Conservation (phyloP, 2,797 vertebrate genomes). For the Spondyliosoma cantharus region DNA sequence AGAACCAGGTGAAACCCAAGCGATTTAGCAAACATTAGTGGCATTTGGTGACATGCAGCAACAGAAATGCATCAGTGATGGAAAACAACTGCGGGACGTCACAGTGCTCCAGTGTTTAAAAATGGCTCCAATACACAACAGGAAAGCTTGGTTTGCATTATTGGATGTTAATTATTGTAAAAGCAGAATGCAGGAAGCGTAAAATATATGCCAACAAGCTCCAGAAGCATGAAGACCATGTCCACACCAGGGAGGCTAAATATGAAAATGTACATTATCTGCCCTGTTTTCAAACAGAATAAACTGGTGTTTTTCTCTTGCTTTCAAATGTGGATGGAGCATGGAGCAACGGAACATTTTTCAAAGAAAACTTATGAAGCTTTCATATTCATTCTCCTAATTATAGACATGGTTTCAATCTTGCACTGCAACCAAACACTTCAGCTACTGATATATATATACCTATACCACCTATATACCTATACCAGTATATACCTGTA, state of each 20-base stretch:
- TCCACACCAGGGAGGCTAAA: background rate
- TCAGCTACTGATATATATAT: background rate
- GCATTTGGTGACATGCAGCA: constrained; percentile 75
- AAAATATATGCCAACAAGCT: constrained; percentile 38
- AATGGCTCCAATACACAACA: constrained; percentile 5
- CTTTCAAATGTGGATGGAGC: background rate
- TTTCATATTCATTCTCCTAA: background rate
- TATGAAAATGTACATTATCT: constrained; percentile 7
- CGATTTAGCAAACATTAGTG: constrained; percentile 76
- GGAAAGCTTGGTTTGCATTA: constrained; percentile 16
- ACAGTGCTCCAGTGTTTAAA: constrained; percentile 19
- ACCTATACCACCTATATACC: too few species aligned
- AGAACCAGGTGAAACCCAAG: constrained; percentile 84
- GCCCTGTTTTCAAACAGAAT: background rate
- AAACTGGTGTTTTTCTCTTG: background rate
- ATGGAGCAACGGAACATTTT: too few species aligned
- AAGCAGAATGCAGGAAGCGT: constrained; percentile 44
- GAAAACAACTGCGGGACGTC: constrained; percentile 59
- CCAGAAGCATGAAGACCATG: constrained; percentile 24
- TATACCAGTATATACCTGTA: too few species aligned
- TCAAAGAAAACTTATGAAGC: background rate
- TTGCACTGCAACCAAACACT: constrained; percentile 10
- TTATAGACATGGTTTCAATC: constrained; percentile 20
- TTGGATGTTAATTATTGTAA: constrained; percentile 22
- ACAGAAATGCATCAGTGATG: constrained; percentile 68